Conservation (phyloP, 2,797 vertebrate species). For the Monodelphis domestica region DNA sequence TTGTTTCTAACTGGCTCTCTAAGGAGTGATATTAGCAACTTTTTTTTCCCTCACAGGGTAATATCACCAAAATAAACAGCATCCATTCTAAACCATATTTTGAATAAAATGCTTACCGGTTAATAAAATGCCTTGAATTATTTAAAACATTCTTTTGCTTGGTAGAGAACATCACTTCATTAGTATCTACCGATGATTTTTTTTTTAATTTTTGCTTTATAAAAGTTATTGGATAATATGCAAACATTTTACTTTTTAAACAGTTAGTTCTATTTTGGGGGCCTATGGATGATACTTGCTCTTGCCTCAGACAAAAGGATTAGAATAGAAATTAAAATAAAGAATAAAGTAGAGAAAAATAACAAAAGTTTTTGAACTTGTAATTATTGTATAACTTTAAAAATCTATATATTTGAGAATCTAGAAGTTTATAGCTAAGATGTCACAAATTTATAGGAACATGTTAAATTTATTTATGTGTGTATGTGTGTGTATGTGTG, state of each 20-base stretch:
- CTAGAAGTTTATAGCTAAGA: neutral
- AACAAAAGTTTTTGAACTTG: neutral
- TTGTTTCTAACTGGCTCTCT: constrained; percentile 22
- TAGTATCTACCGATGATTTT: neutral
- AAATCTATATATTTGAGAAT: constrained; percentile 1
- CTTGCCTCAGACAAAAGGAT: neutral
- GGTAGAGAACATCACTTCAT: neutral
- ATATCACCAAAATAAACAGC: neutral
- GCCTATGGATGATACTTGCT: neutral
- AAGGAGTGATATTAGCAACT: neutral
- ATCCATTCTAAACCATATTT: neutral
- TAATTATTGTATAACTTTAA: neutral
- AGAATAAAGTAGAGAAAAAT: neutral
- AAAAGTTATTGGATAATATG: neutral
- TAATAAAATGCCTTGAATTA: neutral
- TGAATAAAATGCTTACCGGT: constrained; percentile 22
- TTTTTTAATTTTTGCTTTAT: constrained; percentile 4
- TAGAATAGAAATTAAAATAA: neutral
- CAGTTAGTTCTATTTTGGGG: neutral
- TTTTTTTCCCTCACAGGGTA: neutral
- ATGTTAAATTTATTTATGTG: too few species aligned
- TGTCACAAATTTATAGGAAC: neutral
- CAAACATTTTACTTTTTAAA: neutral
- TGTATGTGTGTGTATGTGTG: neutral
- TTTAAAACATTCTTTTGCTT: constrained; percentile 2